Percentiles rank a stretch among this genome's conserved stretches.
phyloP scores from a whole-genome alignment of 2,113 vertebrate genomes.

The Cranoglanis bouderius region DNA sequence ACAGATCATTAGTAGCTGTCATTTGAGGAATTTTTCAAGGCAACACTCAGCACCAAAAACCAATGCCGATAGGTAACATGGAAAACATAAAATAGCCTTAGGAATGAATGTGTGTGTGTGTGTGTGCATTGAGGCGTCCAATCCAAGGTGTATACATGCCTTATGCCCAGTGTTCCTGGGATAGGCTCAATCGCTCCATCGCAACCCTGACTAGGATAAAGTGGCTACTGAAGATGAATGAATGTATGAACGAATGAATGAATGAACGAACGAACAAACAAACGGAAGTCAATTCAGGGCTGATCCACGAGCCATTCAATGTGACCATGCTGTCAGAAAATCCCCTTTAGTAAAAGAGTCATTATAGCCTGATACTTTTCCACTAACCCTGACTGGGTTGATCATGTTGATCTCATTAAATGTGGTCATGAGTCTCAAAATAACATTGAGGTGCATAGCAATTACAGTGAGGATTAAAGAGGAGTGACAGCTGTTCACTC shows the following conservation, averaged over 20 bases:
- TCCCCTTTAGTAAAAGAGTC: conserved; percentile 3
- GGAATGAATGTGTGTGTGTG: not conserved
- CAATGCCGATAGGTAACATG: not conserved
- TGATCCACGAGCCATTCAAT: not conserved
- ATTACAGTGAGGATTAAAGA: conserved; percentile 20
- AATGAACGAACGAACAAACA: not conserved
- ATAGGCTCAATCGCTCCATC: not conserved
- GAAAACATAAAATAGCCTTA: not conserved
- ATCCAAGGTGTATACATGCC: not conserved
- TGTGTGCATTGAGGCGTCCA: not conserved
- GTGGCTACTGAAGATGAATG: not conserved
- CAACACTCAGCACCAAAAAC: not conserved
- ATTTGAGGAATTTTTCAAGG: not conserved
- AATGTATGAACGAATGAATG: not conserved
- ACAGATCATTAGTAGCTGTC: not conserved
- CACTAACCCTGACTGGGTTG: not conserved
- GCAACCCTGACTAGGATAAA: not conserved
- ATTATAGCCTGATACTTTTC: not conserved
- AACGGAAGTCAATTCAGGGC: not conserved
- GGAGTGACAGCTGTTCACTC: not conserved
- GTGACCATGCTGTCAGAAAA: not conserved
- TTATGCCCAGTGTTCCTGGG: not conserved
- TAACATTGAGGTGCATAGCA: conserved; percentile 19
- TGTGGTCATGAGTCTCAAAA: conserved; percentile 8
- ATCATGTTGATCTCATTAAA: conserved; percentile 10